Percentiles rank a stretch among this genome's conserved stretches.
Conservation (phyloP, 2,888 invertebrate species). For the Maniola hyperantus region DNA sequence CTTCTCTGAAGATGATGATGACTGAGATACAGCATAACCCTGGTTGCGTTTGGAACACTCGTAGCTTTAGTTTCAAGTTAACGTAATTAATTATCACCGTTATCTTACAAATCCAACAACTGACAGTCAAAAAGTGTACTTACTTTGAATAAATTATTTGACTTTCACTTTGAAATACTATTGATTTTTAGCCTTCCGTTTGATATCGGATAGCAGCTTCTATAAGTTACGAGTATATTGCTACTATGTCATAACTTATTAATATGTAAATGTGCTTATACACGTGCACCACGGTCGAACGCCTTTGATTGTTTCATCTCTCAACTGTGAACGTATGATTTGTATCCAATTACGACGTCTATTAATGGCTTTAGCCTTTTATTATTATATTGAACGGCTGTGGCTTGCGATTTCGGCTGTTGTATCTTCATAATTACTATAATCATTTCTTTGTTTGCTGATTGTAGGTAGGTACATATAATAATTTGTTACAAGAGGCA, state of each 20-base stretch:
- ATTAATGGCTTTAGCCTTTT: background rate
- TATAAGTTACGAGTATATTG: background rate
- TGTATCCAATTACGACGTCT: constrained; percentile 8
- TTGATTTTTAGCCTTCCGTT: background rate
- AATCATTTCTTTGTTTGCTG: too few species aligned
- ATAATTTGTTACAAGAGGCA: too few species aligned
- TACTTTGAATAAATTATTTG: too few species aligned
- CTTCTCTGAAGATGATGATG: too few species aligned
- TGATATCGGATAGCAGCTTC: background rate
- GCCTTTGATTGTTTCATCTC: constrained; percentile 22
- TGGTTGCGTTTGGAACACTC: too few species aligned
- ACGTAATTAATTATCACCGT: too few species aligned
- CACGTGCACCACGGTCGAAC: background rate
- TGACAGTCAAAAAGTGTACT: too few species aligned
- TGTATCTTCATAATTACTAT: background rate
- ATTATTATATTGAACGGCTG: background rate
- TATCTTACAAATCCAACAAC: too few species aligned
- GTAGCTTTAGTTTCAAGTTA: too few species aligned
- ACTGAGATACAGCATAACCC: too few species aligned
- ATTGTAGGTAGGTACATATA: too few species aligned
- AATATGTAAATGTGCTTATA: constrained; percentile 15
- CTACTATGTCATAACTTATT: background rate
- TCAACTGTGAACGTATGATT: constrained; percentile 16
- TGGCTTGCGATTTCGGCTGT: background rate
- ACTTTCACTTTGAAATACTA: too few species aligned